Evolutionary conservation across 2,888 invertebrate species (phyloP).

Genomic region (Oeneis ivallda): DNA sequence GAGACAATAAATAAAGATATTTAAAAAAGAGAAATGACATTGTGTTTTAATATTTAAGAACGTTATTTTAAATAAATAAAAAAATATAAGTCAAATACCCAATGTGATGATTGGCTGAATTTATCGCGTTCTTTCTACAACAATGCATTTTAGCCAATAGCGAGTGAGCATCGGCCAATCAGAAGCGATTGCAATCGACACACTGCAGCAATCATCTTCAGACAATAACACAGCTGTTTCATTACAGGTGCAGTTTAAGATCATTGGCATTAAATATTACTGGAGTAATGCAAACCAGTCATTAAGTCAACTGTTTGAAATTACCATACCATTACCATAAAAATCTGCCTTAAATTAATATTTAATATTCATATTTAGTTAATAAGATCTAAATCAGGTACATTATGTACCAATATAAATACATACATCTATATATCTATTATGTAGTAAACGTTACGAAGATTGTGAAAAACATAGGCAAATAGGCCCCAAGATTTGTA

Average conservation of each 20-base stretch:
- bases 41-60: too few relatives aligned
- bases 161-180: too few relatives aligned
- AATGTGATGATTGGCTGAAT: too few relatives aligned
- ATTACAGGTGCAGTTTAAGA: background rate
- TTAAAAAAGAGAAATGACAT: too few relatives aligned
- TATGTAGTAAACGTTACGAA: background rate
- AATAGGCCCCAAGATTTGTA: conserved; percentile 17
- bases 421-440: conserved; percentile 2
- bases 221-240: too few relatives aligned
- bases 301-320: conserved; percentile 1
- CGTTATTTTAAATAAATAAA: too few relatives aligned
- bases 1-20: too few relatives aligned
- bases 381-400: conserved; percentile 16
- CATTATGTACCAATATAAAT: conserved; percentile 17
- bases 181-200: too few relatives aligned
- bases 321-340: background rate
- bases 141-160: too few relatives aligned
- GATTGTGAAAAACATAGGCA: background rate
- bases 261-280: background rate
- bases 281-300: background rate
- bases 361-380: background rate
- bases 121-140: too few relatives aligned
- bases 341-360: conserved; percentile 14
- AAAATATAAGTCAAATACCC: too few relatives aligned
- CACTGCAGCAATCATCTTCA: too few relatives aligned